phyloP scores from a whole-genome alignment of 1,140 invertebrate species.

The Cyclina sinensis region DNA sequence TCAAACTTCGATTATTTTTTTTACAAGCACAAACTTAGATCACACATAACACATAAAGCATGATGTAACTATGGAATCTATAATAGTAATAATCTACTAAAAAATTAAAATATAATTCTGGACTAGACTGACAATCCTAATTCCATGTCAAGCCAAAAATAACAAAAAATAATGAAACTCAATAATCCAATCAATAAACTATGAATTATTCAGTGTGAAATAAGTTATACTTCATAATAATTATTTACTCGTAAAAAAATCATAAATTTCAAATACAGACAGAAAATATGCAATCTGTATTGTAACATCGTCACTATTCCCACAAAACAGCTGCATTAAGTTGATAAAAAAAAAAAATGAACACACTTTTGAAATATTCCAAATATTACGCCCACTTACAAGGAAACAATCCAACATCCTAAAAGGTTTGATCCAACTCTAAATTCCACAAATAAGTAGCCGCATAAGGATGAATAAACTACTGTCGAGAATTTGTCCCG shows the following conservation, averaged over 20 bases:
- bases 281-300: not conserved
- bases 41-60: too few relatives aligned
- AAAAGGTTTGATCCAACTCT: not conserved
- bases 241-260: not conserved
- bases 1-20: too few relatives aligned
- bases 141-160: too few relatives aligned
- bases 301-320: not conserved
- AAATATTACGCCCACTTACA: not conserved
- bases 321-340: too few relatives aligned
- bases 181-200: too few relatives aligned
- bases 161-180: too few relatives aligned
- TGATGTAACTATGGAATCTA: too few relatives aligned
- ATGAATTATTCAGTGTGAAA: not conserved
- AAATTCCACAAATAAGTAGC: slow-evolving; percentile 6
- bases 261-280: not conserved
- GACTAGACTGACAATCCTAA: too few relatives aligned
- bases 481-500: not conserved
- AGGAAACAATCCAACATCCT: not conserved
- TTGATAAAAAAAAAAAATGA: not conserved
- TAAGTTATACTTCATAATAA: not conserved
- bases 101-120: too few relatives aligned
- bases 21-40: too few relatives aligned
- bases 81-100: too few relatives aligned
- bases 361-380: not conserved
- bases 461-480: not conserved